phyloP scores from a whole-genome alignment of 2,113 vertebrate genomes.

The Eubucco bourcierii region DNA sequence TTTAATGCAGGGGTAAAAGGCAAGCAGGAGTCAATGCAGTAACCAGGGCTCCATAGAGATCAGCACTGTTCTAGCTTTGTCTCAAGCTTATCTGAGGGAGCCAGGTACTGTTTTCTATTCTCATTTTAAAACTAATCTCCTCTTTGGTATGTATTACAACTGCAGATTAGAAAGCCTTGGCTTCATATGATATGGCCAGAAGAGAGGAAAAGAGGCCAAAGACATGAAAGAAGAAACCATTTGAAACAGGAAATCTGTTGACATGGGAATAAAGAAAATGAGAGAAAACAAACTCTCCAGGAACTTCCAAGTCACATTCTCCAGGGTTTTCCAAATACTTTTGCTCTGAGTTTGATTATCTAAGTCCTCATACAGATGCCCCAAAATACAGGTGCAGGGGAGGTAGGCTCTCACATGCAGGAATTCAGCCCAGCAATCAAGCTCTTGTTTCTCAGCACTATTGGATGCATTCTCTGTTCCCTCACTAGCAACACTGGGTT shows the following conservation, averaged over 20 bases:
- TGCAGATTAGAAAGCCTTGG: neutral
- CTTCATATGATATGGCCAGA: neutral
- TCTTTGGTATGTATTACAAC: neutral
- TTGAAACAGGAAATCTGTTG: neutral
- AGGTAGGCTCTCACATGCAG: neutral
- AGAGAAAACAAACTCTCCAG: neutral
- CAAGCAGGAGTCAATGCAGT: neutral
- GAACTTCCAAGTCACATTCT: neutral
- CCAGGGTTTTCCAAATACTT: neutral
- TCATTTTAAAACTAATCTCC: slow-evolving; percentile 3
- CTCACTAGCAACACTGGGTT: neutral
- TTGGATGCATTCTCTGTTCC: neutral
- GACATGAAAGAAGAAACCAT: neutral
- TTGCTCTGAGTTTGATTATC: neutral
- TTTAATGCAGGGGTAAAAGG: neutral
- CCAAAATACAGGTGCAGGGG: neutral
- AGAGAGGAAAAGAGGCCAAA: neutral
- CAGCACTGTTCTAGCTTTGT: neutral
- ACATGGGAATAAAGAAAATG: neutral
- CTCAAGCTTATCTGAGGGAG: slow-evolving; percentile 20
- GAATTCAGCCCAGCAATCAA: neutral
- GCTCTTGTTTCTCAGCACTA: neutral
- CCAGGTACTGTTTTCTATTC: neutral
- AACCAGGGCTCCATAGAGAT: neutral
- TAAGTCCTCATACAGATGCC: neutral